Evolutionary conservation across 1,140 invertebrate species (phyloP), one percentile per base, ranked within the genome.

Genomic region (Psilanteris sp.): DNA sequence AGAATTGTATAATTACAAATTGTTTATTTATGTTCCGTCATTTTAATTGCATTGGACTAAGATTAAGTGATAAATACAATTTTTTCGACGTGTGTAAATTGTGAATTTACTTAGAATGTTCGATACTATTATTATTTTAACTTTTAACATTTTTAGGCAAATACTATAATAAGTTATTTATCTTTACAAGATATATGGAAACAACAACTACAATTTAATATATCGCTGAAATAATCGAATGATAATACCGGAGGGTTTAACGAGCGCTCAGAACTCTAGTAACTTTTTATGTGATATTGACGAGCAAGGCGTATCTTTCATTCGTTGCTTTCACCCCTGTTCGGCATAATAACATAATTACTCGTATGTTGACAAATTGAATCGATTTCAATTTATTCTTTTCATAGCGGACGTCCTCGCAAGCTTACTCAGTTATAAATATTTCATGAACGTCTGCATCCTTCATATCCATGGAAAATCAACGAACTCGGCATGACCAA

Each of bases 331-430:
- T 64, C 43, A 59, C 14, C 71, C 44, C 59, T 24, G 16, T 29
- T 36, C 31, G 52, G 81, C 68, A 87, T 87, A 87, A 88, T 85
- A 87, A 85, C 79, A 80, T 87, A 88, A 88, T 88, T 87, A 88
- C 79, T 79, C 66, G 64, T 77, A 52, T 82, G 83, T 87, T 86
- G 86, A 87, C 87, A 88, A 88, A 88, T 88, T 87, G 86, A 88
- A 88, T 87, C 81, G 83, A 85, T 86, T 80, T 81, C 77, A 84
- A 86, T 87, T 80, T 87, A 87, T 88, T 89, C 86, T 87, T 87
- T 87, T 87, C 80, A 86, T 68, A 62, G 37, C 43, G 62, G 29
- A 36, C 67, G 78, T 68, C 72, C 75, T 68, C 66, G 62, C 62
- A 26, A 71, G 26, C 52, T 10, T 36, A 54, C 43, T 26, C 70